A percentile compares a stretch with the other conserved stretches of the same genome.
These are phyloP conservation scores for Danaus chrysippus DNA, from an alignment of 2,888 invertebrate genomes.

Conservation along the genomic window DNA sequence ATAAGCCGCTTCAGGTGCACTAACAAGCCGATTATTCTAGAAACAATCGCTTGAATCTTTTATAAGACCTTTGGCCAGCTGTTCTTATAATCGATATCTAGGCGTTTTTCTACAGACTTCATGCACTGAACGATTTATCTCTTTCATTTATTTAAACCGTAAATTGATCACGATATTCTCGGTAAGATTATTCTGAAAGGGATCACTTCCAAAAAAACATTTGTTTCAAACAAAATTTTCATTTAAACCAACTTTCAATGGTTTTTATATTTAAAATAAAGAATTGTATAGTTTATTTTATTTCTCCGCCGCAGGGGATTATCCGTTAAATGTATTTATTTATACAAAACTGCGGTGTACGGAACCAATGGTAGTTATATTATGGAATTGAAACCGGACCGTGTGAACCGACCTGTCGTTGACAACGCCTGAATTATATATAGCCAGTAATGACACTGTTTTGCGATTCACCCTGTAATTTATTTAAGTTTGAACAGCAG, in stretches of 20 bases:
- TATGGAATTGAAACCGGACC: slow-evolving; percentile 32
- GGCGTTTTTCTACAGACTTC: slow-evolving; percentile 17
- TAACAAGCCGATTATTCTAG: slow-evolving; percentile 9
- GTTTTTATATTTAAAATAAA: slow-evolving; percentile 4
- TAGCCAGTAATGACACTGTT: slow-evolving; percentile 23
- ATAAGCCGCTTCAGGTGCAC: slow-evolving; percentile 10
- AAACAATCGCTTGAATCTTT: slow-evolving; percentile 22
- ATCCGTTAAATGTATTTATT: slow-evolving; percentile 15
- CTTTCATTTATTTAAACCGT: no score
- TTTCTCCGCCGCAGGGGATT: slow-evolving; percentile 21
- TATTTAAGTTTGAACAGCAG: slow-evolving; percentile 14
- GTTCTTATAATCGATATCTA: slow-evolving; percentile 20
- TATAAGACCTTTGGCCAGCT: slow-evolving; percentile 24
- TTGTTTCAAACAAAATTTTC: background rate
- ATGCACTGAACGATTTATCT: slow-evolving; percentile 6
- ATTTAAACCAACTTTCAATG: slow-evolving; percentile 1
- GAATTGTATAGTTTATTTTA: slow-evolving; percentile 26
- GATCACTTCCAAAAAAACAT: no score
- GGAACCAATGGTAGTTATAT: slow-evolving; percentile 27
- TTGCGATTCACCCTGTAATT: slow-evolving; percentile 23
- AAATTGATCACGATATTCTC: no score
- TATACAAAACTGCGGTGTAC: slow-evolving; percentile 17
- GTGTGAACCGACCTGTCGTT: slow-evolving; percentile 27
- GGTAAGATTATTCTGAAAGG: no score
- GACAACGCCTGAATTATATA: slow-evolving; percentile 35